These are phyloP conservation scores for Ormyrus rosae DNA, from an alignment of 2,888 invertebrate species.

Conservation along the genomic window DNA sequence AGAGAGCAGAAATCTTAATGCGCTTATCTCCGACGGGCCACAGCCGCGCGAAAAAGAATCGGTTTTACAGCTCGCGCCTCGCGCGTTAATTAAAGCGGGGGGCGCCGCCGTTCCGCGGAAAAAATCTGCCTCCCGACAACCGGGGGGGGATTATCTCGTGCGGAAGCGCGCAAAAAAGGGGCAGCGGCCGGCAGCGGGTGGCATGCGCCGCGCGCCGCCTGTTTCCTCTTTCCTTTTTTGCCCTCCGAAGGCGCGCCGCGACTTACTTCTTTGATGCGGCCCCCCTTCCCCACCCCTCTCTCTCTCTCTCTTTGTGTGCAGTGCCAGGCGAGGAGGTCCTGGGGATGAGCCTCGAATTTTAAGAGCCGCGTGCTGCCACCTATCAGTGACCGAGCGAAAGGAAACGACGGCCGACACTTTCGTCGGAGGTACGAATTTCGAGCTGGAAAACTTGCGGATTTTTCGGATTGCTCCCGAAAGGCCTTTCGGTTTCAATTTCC, in stretches of 20 bases:
- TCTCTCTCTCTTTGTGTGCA: neutral
- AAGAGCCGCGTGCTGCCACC: slow-evolving; percentile 67
- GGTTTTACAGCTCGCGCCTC: slow-evolving; percentile 1
- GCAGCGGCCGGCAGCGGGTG: neutral
- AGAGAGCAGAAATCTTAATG: slow-evolving; percentile 41
- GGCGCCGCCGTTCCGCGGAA: slow-evolving; percentile 8
- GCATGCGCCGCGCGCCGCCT: slow-evolving; percentile 21
- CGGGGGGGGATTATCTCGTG: slow-evolving; percentile 33
- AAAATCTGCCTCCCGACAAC: slow-evolving; percentile 6
- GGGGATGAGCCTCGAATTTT: slow-evolving; percentile 49
- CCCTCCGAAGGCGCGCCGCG: neutral
- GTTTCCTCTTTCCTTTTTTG: slow-evolving; percentile 17
- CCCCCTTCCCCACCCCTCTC: slow-evolving; percentile 2
- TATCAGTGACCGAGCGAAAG: slow-evolving; percentile 66
- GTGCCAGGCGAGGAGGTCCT: slow-evolving; percentile 17
- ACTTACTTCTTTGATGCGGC: slow-evolving; percentile 1
- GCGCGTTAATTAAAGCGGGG: slow-evolving; percentile 40
- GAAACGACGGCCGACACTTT: neutral
- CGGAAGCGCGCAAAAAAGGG: neutral
- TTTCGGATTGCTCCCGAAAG: too few relatives aligned
- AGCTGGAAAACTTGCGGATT: too few relatives aligned
- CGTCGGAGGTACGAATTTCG: too few relatives aligned
- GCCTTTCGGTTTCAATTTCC: too few relatives aligned
- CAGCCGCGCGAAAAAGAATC: neutral
- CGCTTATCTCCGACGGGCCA: slow-evolving; percentile 33